These are phyloP conservation scores for Metaphire vulgaris DNA, from an alignment of 1,140 invertebrate species.

Conservation along the genomic window DNA sequence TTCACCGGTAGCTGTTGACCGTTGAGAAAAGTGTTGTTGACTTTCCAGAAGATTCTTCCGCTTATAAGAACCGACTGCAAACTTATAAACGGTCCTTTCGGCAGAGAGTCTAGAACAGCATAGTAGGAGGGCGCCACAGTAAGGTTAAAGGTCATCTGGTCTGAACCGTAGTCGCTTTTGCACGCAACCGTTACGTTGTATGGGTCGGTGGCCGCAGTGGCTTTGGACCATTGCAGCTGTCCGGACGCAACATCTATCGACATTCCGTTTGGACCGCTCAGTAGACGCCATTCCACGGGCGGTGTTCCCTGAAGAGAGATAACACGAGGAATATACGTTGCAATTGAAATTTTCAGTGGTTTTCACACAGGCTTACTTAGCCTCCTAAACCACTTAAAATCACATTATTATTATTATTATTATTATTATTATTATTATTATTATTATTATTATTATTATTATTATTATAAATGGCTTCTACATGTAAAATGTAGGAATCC, in stretches of 20 bases:
- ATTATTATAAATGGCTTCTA: no score
- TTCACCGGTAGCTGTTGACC: conserved; percentile 13
- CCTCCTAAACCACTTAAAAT: no score
- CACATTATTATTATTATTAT: no score
- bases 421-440: no score
- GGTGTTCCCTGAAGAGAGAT: conserved; percentile 32
- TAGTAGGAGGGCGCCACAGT: conserved; percentile 30
- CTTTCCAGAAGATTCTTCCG: conserved; percentile 24
- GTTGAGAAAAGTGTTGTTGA: conserved; percentile 1
- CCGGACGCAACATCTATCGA: conserved; percentile 24
- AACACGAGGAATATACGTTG: no score
- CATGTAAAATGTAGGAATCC: no score
- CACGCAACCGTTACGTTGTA: conserved; percentile 25
- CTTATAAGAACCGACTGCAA: conserved; percentile 27
- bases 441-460: no score
- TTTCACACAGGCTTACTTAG: no score
- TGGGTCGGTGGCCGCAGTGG: conserved; percentile 14
- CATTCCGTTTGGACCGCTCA: conserved; percentile 24
- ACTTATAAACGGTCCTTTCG: conserved; percentile 22
- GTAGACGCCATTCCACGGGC: conserved; percentile 29
- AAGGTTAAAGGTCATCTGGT: conserved; percentile 24
- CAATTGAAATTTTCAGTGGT: no score
- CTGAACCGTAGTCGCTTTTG: conserved; percentile 25
- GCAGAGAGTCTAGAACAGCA: conserved; percentile 16
- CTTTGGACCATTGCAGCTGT: conserved; percentile 23